Base-by-base conservation (phyloP, 2,797 vertebrate genomes). In the Gymnopithys bicolor region DNA sequence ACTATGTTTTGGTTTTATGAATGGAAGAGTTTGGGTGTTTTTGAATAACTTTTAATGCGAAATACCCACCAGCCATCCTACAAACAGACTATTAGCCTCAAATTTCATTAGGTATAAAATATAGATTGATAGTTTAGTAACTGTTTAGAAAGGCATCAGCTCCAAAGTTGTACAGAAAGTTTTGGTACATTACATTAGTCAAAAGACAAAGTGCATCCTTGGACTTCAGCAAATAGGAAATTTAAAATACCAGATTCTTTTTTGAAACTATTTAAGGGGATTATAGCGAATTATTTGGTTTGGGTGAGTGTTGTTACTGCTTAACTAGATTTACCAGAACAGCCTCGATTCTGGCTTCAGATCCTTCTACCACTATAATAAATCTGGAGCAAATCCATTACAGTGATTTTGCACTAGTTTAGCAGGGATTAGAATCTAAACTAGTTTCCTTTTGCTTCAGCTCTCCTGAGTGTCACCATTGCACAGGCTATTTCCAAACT, bases 201-300 rank as follows among this genome's bases (percentile, higher is more conserved):
- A 74, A 86, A 95, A 84, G 80, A 93, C 56, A 94, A 80, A 94
- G 60, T 90, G 92, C 56, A 87, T 76, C 82, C 41, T 84, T 89
- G 62, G 84, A 78, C 75, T 94, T 62, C 68, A 95, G 58, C 56
- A 76, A 81, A 69, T 37, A 66, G 53, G 49, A 83, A 89, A 87
- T 62, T 30, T 63, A 80, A 90, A 94, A 68, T 32, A 85, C 0
- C 13, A 62, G 32, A 75, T 68, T 85, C 18, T 48, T 84, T 74
- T 94, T n/a, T 80, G 53, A 93, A 80, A 28, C 33, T 21, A 8
- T 56, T 23, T 23, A 21, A 82, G 83, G 55, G 37, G 37, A 37
- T 37, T 37, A 37, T 37, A 37, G 37, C 11, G 11, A 37, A 37
- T 37, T 37, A 37, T 11, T 89, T 84, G 30, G 18, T 55, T 68